Base-by-base conservation (phyloP, 2,113 vertebrate species). In the Actinemys pallida region DNA sequence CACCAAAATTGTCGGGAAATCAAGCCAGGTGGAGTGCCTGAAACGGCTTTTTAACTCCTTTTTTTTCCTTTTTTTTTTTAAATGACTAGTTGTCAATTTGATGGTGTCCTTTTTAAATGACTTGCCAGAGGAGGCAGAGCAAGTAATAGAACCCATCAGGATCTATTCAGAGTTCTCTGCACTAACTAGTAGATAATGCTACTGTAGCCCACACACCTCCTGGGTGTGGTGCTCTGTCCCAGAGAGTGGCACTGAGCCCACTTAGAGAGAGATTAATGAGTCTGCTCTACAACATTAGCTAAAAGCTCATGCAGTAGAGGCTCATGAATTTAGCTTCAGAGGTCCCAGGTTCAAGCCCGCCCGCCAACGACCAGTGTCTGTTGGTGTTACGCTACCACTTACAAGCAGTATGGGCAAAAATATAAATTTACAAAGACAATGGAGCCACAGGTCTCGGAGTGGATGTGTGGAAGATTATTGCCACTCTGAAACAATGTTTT, bases 381-480 rank as follows among this genome's bases (percentile, higher is more conserved):
- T 3, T 49, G 49, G 49, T 49, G 49, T 10, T 49, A 10, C 11
- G 8, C 10, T 13, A 13, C 62, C 89, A 31, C 56, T 91, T 92
- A 65, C 29, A 87, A 90, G 47, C 11, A 83, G 78, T 72, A 59
- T 2, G 76, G 31, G 22, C 52, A 94, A 89, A 92, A 87, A 42
- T 50, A 45, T 56, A 92, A 13, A 22, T 92, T 89, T 27, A 81
- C 35, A 59, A 91, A 72, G 31, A 5, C 90, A n/a, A 81, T 92
- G 75, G 6, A 7, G 29, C n/a, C 90, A 45, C 50, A 72, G 27
- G 24, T 78, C 49, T 31, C 3, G 39, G 29, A 85, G 5, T 49
- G 87, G 56, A 54, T 52, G 19, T 47, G 56, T 84, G 22, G 83
- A 47, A 49, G 59, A 45, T 85, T 62, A 93, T 27, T 91, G 52